Base-by-base conservation (phyloP, 2,888 invertebrate species). In the Cenopis cana region DNA sequence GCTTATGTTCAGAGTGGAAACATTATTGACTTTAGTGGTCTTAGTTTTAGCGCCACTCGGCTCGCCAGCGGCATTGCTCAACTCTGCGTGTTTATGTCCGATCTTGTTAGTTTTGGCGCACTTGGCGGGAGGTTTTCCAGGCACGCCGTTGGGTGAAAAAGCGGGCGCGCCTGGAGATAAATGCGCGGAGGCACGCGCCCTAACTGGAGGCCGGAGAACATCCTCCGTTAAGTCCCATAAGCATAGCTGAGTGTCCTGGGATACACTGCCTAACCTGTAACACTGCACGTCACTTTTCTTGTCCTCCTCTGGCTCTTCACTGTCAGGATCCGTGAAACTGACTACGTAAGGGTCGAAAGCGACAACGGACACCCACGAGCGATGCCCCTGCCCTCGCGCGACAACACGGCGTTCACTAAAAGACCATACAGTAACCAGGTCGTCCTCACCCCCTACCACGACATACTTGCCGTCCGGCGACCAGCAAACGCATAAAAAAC, bases 201-300 rank as follows among this genome's bases (percentile, higher is more conserved):
- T 79, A 5, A 87, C 91, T n/a, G 97, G 97, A 82, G 97, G 97
- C 78, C 96, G 94, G 69, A 99, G 90, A 71, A 98, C 96, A 85
- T 99, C 99, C 86, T 99, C 98, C 14, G 99, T 99, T 73, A 99
- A 95, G 87, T 99, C 99, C 99, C 99, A 99, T 76, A 99, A 94
- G 90, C 99, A 99, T 76, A 99, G 93, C 88, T 98, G 98, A 55
- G 99, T 99, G 91, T 99, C 99, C 89, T 99, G 99, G 41, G 99
- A 98, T 1, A 99, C 98, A 75, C 98, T 98, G 38, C 98, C 99
- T 75, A 99, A 94, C 76, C 98, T 94, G 87, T 98, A 98, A 82
- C 97, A 96, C 33, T 96, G 95, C 83, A 79, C 93, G 86, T 91
- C 83, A 87, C 80, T 85, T 69, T 83, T 78, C 71, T 83, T 89